Conservation (phyloP, 2,113 vertebrate genomes). For the Rallus limicola region DNA sequence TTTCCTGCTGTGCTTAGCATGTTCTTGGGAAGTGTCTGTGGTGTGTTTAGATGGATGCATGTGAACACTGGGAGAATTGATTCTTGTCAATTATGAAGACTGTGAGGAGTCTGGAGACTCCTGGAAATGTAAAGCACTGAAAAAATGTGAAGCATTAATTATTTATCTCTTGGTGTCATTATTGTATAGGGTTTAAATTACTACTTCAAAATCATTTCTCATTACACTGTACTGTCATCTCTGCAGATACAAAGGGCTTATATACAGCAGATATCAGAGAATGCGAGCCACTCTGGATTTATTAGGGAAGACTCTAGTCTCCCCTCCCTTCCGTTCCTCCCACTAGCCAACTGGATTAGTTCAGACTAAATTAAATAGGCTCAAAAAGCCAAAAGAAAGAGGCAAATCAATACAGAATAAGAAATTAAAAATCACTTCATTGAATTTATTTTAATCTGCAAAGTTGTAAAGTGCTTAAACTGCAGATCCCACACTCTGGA, state of each 20-base stretch:
- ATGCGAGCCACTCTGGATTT: not conserved
- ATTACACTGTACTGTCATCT: not conserved
- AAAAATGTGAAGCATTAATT: not conserved
- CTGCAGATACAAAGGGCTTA: not conserved
- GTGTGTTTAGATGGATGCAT: not conserved
- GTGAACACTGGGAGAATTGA: not conserved
- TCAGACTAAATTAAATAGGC: constrained; percentile 16
- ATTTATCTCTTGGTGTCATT: constrained; percentile 28
- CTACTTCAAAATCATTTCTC: constrained; percentile 29
- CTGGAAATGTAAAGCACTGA: constrained; percentile 30
- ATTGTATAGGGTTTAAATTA: constrained; percentile 41
- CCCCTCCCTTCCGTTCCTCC: not conserved
- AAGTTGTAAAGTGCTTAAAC: constrained; percentile 43
- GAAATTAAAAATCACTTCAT: constrained; percentile 46
- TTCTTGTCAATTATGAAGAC: not conserved
- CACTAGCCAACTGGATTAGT: not conserved
- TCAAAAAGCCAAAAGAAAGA: constrained; percentile 22
- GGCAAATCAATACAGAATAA: constrained; percentile 1
- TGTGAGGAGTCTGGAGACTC: constrained; percentile 1
- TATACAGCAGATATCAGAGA: not conserved
- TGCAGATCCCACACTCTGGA: constrained; percentile 10
- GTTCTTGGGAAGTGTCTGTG: not conserved
- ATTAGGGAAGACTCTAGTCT: not conserved
- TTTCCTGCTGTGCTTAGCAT: not conserved
- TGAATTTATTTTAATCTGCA: constrained; percentile 30